These are phyloP conservation scores for Stenolophus ochropezus DNA, from an alignment of 2,888 invertebrate genomes.

Conservation along the genomic window DNA sequence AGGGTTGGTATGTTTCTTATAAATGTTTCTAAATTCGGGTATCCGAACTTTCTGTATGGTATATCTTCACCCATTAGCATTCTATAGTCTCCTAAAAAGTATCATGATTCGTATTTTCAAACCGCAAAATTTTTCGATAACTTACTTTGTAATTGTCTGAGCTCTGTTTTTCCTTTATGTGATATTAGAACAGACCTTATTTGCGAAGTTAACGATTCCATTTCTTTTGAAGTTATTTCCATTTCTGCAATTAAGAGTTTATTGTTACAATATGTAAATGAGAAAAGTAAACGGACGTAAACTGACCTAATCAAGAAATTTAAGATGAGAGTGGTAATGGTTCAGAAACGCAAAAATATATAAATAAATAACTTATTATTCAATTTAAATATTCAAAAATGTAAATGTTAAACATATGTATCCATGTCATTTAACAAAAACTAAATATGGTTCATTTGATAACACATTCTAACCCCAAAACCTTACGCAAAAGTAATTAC, in stretches of 20 bases:
- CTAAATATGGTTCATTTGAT: not conserved
- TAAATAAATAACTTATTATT: too few relatives aligned
- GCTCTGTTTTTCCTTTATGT: conserved; percentile 66
- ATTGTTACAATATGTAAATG: not conserved
- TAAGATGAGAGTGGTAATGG: not conserved
- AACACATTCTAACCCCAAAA: conserved; percentile 45
- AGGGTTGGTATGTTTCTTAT: conserved; percentile 77
- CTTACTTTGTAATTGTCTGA: conserved; percentile 67
- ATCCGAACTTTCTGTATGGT: conserved; percentile 79
- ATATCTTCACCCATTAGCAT: conserved; percentile 79
- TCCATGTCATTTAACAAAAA: not conserved
- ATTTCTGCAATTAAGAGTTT: conserved; percentile 19
- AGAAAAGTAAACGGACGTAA: not conserved
- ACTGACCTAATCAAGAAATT: conserved; percentile 29
- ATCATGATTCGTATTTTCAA: conserved; percentile 43
- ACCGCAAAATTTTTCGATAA: conserved; percentile 15
- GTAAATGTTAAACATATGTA: not conserved
- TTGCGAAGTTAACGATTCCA: conserved; percentile 65
- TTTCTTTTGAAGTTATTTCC: too few relatives aligned
- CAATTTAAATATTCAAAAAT: not conserved
- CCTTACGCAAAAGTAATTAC: not conserved
- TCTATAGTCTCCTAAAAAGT: conserved; percentile 78
- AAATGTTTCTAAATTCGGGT: conserved; percentile 76
- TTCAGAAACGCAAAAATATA: not conserved
- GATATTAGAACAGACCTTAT: conserved; percentile 67